Evolutionary conservation across 2,888 invertebrate genomes (phyloP), one percentile per base, ranked within the genome.

Genomic region (Meteorus cinctellus): DNA sequence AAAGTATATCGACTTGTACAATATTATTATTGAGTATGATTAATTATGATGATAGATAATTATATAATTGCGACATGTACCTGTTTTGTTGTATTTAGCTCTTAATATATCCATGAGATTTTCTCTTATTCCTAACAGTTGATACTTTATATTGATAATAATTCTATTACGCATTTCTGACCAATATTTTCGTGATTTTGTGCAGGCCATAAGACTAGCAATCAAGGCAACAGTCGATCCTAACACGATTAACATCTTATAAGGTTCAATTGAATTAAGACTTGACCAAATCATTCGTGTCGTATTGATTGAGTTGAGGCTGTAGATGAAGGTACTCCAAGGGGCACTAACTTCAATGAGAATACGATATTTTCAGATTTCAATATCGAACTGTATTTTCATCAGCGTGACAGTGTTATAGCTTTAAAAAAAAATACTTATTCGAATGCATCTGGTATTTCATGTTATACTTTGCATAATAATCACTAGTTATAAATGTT

Each of bases 101-200:
- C 92, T 91, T 31, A 92, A 83, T 87, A 92, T 89, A 88, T 94
- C 94, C 84, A 93, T 92, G 78, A 93, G 86, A 45, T 93, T 86
- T 16, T 92, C 93, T 73, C 90, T 91, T 4, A 90, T 90, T 74
- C 94, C 94, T 65, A 93, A 89, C 77, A 92, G 89, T 84, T 93
- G 92, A 89, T 93, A 93, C 79, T 92, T 90, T 10, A 78, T 6
- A 45, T 74, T 65, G n/a, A 79, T 10, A 3, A 78, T 2, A 19
- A 81, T 72, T 55, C 51, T 92, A 72, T 90, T 90, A 72, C 92
- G 84, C 72, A 93, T 89, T 81, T 91, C 86, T 81, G 90, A 91
- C 14, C 92, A 79, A 1, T 92, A 91, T 85, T 92, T 92, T 78
- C 92, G 92, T 66, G 92, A 90, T 69, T 80, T 80, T 8, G 75